Conservation (phyloP, 2,113 vertebrate genomes). For the Rana temporaria region DNA sequence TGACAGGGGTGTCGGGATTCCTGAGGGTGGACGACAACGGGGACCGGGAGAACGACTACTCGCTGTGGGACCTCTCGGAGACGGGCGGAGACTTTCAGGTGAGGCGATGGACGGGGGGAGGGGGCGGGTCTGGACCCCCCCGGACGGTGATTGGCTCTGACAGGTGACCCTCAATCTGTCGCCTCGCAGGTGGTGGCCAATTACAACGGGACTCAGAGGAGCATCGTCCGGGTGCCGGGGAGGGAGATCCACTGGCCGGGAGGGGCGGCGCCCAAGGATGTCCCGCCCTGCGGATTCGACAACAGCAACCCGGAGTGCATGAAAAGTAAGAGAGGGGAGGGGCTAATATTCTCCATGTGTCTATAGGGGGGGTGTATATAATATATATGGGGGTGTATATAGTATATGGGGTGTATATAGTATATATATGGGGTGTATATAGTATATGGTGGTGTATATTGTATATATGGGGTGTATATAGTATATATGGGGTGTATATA, state of each 20-base stretch:
- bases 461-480: too few species aligned
- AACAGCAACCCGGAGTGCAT: constrained; percentile 77
- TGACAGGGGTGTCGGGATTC: constrained; percentile 81
- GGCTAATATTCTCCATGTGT: too few species aligned
- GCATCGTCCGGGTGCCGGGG: constrained; percentile 73
- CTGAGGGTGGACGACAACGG: constrained; percentile 84
- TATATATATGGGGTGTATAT: too few species aligned
- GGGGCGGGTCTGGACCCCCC: background rate
- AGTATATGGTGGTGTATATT: too few species aligned
- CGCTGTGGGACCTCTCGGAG: constrained; percentile 89
- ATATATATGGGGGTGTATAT: too few species aligned
- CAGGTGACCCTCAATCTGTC: background rate
- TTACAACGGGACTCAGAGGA: constrained; percentile 83
- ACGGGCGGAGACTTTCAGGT: constrained; percentile 81
- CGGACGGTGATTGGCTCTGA: background rate
- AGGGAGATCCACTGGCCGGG: constrained; percentile 81
- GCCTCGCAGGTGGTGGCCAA: constrained; percentile 79
- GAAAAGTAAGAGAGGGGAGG: constrained; percentile 69
- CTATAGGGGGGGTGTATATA: too few species aligned
- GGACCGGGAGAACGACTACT: constrained; percentile 87
- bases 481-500: too few species aligned
- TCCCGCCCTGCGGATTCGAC: constrained; percentile 87
- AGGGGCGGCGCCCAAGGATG: constrained; percentile 75
- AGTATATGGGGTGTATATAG: too few species aligned
- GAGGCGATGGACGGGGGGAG: constrained; percentile 19